Conservation (phyloP, 1,140 invertebrate genomes). For the Drosophila cardini region DNA sequence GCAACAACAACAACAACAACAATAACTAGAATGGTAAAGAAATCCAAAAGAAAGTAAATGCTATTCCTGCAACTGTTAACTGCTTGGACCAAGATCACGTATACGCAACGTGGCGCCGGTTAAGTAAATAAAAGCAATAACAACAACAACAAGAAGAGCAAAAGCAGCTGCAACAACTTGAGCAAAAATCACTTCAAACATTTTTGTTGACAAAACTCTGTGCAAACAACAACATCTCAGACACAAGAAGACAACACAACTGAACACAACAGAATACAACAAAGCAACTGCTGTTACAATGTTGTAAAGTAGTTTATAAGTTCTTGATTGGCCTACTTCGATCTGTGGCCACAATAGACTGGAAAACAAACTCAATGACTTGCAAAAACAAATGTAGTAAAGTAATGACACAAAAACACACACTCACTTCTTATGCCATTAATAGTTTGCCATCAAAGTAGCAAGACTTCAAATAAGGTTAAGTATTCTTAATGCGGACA, state of each 20-base stretch:
- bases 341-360: neutral
- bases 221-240: neutral
- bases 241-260: neutral
- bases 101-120: slow-evolving; percentile 45
- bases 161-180: slow-evolving; percentile 4
- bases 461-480: no score
- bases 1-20: slow-evolving; percentile 20
- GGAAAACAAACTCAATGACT: neutral
- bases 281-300: neutral
- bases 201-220: slow-evolving; percentile 2
- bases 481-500: no score
- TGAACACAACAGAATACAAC: no score
- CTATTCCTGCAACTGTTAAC: slow-evolving; percentile 14
- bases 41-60: neutral
- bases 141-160: neutral
- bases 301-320: neutral
- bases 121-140: slow-evolving; percentile 40
- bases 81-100: slow-evolving; percentile 46
- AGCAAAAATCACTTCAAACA: neutral
- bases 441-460: no score
- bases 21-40: slow-evolving; percentile 3
- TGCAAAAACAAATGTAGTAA: neutral
- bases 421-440: no score
- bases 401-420: no score
- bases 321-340: slow-evolving; percentile 1